Percentiles rank a stretch among this genome's conserved stretches.
These are phyloP conservation scores for Hypomesus transpacificus DNA, from an alignment of 2,113 vertebrate genomes.

Conservation along the genomic window DNA sequence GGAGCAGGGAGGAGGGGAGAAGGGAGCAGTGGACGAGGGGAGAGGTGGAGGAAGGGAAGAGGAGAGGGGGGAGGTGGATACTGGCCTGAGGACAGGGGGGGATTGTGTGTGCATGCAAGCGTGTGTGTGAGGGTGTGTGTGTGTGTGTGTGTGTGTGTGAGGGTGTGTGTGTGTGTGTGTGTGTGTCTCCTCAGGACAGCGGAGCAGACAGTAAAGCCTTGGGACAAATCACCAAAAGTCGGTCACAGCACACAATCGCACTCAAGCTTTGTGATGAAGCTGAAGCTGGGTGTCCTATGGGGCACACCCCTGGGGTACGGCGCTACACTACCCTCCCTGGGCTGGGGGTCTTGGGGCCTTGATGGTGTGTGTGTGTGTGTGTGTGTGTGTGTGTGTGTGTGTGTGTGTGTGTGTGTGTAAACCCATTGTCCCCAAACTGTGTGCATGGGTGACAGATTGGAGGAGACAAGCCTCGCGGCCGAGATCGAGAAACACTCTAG, in stretches of 20 bases:
- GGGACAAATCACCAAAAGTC: constrained; percentile 63
- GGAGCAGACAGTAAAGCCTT: constrained; percentile 59
- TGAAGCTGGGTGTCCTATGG: constrained; percentile 27
- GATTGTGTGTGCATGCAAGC: constrained; percentile 3
- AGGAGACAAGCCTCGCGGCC: constrained; percentile 33
- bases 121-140: constrained; percentile 30
- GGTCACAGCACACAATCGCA: constrained; percentile 59
- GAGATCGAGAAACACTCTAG: neutral
- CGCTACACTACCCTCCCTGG: neutral
- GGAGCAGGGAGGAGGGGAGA: neutral
- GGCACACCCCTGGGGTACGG: constrained; percentile 19
- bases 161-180: constrained; percentile 40
- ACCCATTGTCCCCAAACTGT: constrained; percentile 57
- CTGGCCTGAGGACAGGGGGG: neutral
- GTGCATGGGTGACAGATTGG: constrained; percentile 59
- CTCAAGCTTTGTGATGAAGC: constrained; percentile 57
- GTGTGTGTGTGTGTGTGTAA: neutral
- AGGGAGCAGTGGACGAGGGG: no score
- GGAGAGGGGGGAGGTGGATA: neutral
- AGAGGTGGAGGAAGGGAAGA: no score
- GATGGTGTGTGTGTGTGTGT: constrained; percentile 16
- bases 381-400: constrained; percentile 15
- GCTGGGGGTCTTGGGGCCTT: neutral
- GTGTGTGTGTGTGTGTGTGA: constrained; percentile 7
- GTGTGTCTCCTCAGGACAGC: constrained; percentile 43